Percentiles rank a stretch among this genome's conserved stretches.
phyloP scores from a whole-genome alignment of 2,797 vertebrate species.

The Pseudotriccus pelzelni region DNA sequence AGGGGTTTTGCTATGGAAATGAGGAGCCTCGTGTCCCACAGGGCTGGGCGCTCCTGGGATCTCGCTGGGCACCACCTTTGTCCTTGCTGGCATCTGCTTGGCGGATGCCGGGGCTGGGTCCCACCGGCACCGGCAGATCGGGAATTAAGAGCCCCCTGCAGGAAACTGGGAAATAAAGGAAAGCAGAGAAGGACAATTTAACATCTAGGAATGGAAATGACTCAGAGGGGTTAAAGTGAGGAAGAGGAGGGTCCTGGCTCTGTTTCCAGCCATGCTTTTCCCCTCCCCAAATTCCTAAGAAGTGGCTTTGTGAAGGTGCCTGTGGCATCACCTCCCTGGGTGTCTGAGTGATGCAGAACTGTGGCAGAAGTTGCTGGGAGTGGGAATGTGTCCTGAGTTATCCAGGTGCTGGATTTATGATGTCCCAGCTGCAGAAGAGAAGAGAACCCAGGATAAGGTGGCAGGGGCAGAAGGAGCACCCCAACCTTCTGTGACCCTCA shows the following conservation, averaged over 20 bases:
- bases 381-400: not conserved
- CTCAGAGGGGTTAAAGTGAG: not conserved
- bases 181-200: not conserved
- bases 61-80: not conserved
- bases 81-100: not conserved
- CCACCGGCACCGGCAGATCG: not conserved
- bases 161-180: constrained; percentile 4
- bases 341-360: not conserved
- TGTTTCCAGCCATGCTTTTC: not conserved
- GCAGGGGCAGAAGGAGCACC: not conserved
- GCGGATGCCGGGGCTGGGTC: not conserved
- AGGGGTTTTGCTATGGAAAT: constrained; percentile 49
- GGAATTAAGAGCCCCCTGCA: not conserved
- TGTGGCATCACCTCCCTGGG: not conserved
- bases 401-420: not conserved
- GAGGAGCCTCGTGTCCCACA: accelerated
- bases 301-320: not conserved
- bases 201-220: constrained; percentile 48
- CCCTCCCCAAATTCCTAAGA: not conserved
- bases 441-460: not conserved
- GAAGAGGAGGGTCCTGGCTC: not conserved
- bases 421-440: not conserved
- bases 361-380: not conserved
- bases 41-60: not conserved
- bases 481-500: not conserved